These are phyloP conservation scores for Halcyon leucocephala DNA, from an alignment of 2,797 vertebrate species.

Conservation along the genomic window DNA sequence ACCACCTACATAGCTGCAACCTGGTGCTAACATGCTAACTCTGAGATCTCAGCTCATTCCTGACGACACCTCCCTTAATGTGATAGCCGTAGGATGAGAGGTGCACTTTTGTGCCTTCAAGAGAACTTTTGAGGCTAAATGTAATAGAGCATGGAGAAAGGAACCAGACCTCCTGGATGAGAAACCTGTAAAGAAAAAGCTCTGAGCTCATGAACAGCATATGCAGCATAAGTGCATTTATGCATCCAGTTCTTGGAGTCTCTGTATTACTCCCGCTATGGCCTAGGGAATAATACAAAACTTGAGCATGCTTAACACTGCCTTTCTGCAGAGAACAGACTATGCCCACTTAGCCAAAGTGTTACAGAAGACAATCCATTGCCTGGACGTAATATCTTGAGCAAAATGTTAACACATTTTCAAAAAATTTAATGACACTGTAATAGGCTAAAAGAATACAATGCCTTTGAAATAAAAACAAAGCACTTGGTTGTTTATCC, in stretches of 20 bases:
- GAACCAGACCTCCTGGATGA: neutral
- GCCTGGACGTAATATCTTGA: neutral
- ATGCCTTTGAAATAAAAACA: neutral
- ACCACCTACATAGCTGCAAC: neutral
- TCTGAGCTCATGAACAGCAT: neutral
- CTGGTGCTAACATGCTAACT: neutral
- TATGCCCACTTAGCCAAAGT: neutral
- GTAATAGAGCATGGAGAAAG: neutral
- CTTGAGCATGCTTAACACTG: neutral
- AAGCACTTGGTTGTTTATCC: neutral
- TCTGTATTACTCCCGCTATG: neutral
- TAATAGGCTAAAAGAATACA: neutral
- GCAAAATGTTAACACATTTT: neutral
- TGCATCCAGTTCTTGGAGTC: neutral
- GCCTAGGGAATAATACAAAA: neutral
- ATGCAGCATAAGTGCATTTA: neutral
- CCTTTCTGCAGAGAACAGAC: neutral
- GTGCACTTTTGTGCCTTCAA: neutral
- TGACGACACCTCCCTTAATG: accelerated
- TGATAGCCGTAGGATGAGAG: neutral
- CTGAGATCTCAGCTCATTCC: neutral
- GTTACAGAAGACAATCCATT: neutral
- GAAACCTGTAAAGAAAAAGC: neutral
- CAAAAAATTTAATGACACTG: neutral
- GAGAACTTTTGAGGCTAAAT: neutral